These are phyloP conservation scores for Melopsittacus undulatus DNA, from an alignment of 2,797 vertebrate genomes.

Conservation along the genomic window DNA sequence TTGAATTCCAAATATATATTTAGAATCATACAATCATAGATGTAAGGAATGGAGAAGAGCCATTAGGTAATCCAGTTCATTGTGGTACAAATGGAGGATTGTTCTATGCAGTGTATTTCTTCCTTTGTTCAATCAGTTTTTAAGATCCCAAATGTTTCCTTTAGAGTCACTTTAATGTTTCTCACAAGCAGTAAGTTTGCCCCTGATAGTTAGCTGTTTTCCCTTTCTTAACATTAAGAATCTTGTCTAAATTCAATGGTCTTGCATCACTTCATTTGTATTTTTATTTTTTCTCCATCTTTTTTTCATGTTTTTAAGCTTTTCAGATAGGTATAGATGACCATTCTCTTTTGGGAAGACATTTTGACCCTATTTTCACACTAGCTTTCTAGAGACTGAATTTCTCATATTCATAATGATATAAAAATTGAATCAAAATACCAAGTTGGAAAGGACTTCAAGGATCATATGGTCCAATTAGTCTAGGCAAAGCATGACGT, in stretches of 20 bases:
- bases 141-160: constrained; percentile 6
- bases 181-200: background rate
- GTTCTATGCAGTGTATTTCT: background rate
- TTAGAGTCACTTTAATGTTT: constrained; percentile 26
- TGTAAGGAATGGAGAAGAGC: constrained; percentile 17
- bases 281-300: background rate
- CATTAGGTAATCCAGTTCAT: constrained; percentile 13
- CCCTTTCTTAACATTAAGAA: background rate
- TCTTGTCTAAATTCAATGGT: background rate
- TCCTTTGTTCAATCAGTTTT: constrained; percentile 9
- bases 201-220: background rate
- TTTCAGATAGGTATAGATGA: background rate
- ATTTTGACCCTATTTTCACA: background rate
- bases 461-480: background rate
- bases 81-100: constrained; percentile 3
- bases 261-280: background rate
- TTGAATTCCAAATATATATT: constrained; percentile 42
- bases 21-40: constrained; percentile 39
- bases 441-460: background rate
- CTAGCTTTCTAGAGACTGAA: background rate
- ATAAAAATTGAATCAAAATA: background rate
- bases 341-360: background rate
- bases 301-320: background rate
- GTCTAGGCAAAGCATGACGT: background rate
- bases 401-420: background rate